phyloP scores from a whole-genome alignment of 2,113 vertebrate genomes.

The Bagarius yarrelli region DNA sequence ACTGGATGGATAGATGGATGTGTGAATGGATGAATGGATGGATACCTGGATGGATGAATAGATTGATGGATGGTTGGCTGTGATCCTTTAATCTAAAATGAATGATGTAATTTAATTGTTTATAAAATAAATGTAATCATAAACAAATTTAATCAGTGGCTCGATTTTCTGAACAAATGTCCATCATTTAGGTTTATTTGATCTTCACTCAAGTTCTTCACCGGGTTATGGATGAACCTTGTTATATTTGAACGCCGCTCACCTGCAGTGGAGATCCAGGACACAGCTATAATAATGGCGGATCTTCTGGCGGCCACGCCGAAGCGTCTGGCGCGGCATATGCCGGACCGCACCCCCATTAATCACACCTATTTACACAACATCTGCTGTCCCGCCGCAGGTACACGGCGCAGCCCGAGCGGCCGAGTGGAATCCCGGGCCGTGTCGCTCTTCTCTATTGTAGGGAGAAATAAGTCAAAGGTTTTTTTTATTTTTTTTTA shows the following conservation, averaged over 20 bases:
- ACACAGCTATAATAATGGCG: not conserved
- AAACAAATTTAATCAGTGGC: too few relatives aligned
- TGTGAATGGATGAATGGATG: too few relatives aligned
- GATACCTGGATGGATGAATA: too few relatives aligned
- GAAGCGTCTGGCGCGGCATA: conserved; percentile 49
- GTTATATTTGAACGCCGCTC: not conserved
- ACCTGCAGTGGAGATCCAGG: conserved; percentile 12
- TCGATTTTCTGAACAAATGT: too few relatives aligned
- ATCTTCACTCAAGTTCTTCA: not conserved
- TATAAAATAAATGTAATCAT: too few relatives aligned
- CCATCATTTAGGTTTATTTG: too few relatives aligned
- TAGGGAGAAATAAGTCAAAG: not conserved
- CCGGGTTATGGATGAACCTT: not conserved
- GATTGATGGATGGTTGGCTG: too few relatives aligned
- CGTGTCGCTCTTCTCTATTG: not conserved
- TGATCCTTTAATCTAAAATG: too few relatives aligned
- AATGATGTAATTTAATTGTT: too few relatives aligned
- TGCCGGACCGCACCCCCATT: conserved; percentile 34
- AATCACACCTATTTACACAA: conserved; percentile 43
- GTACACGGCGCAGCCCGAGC: not conserved
- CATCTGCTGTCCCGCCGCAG: conserved; percentile 40
- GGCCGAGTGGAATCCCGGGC: not conserved
- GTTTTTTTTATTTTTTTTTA: too few relatives aligned
- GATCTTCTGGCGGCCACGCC: conserved; percentile 3
- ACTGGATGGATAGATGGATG: too few relatives aligned